A percentile compares a stretch with the other conserved stretches of the same genome.
Evolutionary conservation across 2,888 invertebrate genomes (phyloP).

Genomic region (Ommatoiulus sabulosus): DNA sequence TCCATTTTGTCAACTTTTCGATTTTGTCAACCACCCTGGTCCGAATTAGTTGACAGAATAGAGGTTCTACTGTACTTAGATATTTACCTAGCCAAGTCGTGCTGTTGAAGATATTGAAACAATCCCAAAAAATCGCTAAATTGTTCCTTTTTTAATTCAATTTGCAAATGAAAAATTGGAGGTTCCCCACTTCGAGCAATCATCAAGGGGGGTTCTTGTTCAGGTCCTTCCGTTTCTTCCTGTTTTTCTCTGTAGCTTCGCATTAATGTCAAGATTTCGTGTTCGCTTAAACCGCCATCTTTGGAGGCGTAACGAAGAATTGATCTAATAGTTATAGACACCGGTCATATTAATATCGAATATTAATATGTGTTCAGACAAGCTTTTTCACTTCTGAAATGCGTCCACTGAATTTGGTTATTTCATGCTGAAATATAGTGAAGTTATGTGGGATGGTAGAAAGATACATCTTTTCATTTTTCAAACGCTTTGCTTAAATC

Average conservation of each 20-base stretch:
- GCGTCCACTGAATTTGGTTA: too few relatives aligned
- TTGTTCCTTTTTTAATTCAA: conserved; percentile 48
- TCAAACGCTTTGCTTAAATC: too few relatives aligned
- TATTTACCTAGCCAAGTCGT: conserved; percentile 50
- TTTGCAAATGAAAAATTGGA: conserved; percentile 49
- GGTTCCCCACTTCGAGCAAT: neutral
- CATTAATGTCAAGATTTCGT: conserved; percentile 52
- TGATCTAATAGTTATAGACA: neutral
- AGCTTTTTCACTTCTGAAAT: too few relatives aligned
- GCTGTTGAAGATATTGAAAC: conserved; percentile 12
- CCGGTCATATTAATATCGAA: neutral
- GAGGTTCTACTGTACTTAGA: too few relatives aligned
- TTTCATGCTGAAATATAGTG: too few relatives aligned
- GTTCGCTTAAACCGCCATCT: conserved; percentile 35
- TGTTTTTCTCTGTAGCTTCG: conserved; percentile 1
- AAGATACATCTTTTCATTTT: too few relatives aligned
- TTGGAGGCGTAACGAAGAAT: conserved; percentile 6
- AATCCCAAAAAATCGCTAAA: conserved; percentile 53
- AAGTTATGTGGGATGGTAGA: too few relatives aligned
- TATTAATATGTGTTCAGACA: too few relatives aligned
- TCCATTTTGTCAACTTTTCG: too few relatives aligned
- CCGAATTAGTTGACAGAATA: too few relatives aligned
- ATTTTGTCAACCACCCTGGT: too few relatives aligned
- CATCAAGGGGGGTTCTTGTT: neutral
- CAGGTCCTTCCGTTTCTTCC: neutral